Evolutionary conservation across 1,140 invertebrate species (phyloP), one percentile per base, ranked within the genome.

Genomic region (Caenorhabditis inopinata): DNA sequence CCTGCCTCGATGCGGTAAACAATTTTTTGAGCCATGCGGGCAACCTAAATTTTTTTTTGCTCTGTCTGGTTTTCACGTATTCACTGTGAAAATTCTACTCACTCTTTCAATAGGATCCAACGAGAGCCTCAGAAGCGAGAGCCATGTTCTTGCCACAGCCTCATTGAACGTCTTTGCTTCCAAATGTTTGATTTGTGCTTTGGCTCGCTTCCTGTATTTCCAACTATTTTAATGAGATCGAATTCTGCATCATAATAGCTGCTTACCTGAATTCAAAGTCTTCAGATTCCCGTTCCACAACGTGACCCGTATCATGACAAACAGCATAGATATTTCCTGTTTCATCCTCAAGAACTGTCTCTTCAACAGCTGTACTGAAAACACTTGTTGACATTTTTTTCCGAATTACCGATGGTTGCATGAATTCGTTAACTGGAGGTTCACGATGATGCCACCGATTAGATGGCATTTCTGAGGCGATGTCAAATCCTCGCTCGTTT

Each of bases 81-180:
- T 45, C n/a, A n/a, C 4, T 18, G 11, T 82, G 12, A 5, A 16
- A 25, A 27, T 82, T 27, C 32, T 81, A 25, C 68, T 45, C 32
- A 87, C 86, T 32, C 85, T 74, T 23, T 80, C 49, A 47, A 86
- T 85, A 7, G 87, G 84, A 82, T 87, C 87, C 29, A 87, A 76
- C 2, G 80, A 75, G 6, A 87, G 78, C 21, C 82, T 78, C 2
- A 87, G 68, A 3, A 88, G 25, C 6, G 83, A 83, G 9, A 87
- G 53, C 87, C 86, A 88, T n/a, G 88, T 87, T 76, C 86, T 74
- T 46, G 88, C 87, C 27, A 86, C 84, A 0, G 87, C 81, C 35
- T 84, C 85, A 11, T 75, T 80, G 58, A 87, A 88, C 9, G 86
- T 82, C 53, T 87, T 87, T 16, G 49, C 49, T 74, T 87, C 86